A percentile compares a stretch with the other conserved stretches of the same genome.
Conservation (phyloP, 2,888 invertebrate species). For the Diachrysia chrysitis region DNA sequence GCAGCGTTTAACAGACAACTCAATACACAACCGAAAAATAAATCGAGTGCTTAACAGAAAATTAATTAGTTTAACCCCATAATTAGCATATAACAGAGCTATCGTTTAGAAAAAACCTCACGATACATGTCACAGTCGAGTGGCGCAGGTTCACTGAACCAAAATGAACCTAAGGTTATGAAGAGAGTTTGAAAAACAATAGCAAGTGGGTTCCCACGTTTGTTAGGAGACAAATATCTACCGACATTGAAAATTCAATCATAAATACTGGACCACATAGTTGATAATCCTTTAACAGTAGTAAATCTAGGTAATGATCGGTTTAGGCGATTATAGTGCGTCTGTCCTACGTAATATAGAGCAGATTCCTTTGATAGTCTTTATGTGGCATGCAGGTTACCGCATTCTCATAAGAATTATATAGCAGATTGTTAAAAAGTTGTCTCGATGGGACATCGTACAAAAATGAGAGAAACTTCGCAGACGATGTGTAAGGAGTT, state of each 20-base stretch:
- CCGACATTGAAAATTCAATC: constrained; percentile 21
- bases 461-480: constrained; percentile 47
- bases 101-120: constrained; percentile 41
- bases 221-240: constrained; percentile 58
- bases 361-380: constrained; percentile 32
- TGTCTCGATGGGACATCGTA: constrained; percentile 36
- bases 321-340: constrained; percentile 33
- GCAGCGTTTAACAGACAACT: background rate
- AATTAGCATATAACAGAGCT: constrained; percentile 14
- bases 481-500: constrained; percentile 20
- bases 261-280: constrained; percentile 19
- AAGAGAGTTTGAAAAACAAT: constrained; percentile 77
- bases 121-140: constrained; percentile 46
- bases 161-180: constrained; percentile 74
- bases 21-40: background rate
- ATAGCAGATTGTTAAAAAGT: constrained; percentile 53
- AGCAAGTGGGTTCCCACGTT: constrained; percentile 76
- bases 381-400: constrained; percentile 52
- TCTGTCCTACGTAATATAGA: constrained; percentile 27
- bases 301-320: background rate
- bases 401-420: constrained; percentile 63
- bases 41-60: background rate
- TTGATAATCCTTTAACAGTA: constrained; percentile 28
- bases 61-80: constrained; percentile 9
- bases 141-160: constrained; percentile 72